A percentile compares a stretch with the other conserved stretches of the same genome.
Conservation (phyloP, 2,888 invertebrate species). For the Aspidapion aeneum region DNA sequence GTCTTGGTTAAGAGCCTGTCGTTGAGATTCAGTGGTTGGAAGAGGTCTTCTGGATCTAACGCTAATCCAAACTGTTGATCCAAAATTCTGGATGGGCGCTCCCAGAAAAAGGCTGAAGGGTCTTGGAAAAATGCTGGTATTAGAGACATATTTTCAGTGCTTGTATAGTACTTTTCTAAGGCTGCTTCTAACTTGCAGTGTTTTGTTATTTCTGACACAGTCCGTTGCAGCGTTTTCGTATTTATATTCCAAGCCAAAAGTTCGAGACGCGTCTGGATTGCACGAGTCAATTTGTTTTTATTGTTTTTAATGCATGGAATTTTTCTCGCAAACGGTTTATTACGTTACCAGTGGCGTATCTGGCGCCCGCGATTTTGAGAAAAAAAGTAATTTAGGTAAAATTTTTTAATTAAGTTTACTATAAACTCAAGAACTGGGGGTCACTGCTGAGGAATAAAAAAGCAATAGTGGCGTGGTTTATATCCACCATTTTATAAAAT, state of each 20-base stretch:
- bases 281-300: not conserved
- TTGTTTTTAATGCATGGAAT: not conserved
- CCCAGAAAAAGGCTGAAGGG: not conserved
- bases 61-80: constrained; percentile 17
- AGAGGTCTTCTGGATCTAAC: constrained; percentile 11
- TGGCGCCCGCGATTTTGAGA: too few species aligned
- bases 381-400: too few species aligned
- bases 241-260: not conserved
- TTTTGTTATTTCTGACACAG: not conserved
- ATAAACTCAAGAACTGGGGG: too few species aligned
- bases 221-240: not conserved
- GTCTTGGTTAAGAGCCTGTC: constrained; percentile 9
- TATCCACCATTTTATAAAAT: too few species aligned
- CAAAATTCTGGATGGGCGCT: constrained; percentile 8
- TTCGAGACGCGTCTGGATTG: not conserved
- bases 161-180: not conserved
- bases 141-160: not conserved
- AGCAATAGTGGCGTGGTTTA: too few species aligned
- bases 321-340: too few species aligned
- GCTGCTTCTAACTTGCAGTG: not conserved
- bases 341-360: too few species aligned
- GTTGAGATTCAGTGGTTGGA: constrained; percentile 13
- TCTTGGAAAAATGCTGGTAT: constrained; percentile 11
- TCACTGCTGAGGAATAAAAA: too few species aligned
- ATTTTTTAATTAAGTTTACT: too few species aligned